Conservation (phyloP, 2,888 invertebrate genomes). For the Stegophylla sp. region DNA sequence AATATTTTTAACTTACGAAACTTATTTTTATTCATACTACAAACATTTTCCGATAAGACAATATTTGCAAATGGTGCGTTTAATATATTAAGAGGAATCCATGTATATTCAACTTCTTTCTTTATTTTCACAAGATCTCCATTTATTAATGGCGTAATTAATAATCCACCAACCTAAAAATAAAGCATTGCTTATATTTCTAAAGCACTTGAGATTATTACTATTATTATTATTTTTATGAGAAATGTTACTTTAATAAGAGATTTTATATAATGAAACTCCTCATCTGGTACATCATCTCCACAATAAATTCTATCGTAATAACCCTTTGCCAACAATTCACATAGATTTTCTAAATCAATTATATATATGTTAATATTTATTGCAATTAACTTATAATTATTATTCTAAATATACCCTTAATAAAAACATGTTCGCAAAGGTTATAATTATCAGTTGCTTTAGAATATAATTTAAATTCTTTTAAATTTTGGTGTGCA, state of each 20-base stretch:
- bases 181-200: background rate
- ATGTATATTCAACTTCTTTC: constrained; percentile 71
- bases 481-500: constrained; percentile 73
- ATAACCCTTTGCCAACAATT: constrained; percentile 69
- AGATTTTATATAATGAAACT: constrained; percentile 77
- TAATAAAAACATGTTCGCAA: constrained; percentile 79
- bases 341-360: constrained; percentile 75
- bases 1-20: constrained; percentile 66
- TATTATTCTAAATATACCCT: constrained; percentile 68
- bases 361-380: constrained; percentile 46
- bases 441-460: constrained; percentile 84
- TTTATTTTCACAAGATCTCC: constrained; percentile 78
- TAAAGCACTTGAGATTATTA: background rate
- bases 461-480: constrained; percentile 74
- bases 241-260: constrained; percentile 70
- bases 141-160: constrained; percentile 83
- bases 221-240: background rate
- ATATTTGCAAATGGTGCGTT: constrained; percentile 82
- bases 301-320: constrained; percentile 92
- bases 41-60: constrained; percentile 68
- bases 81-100: constrained; percentile 72
- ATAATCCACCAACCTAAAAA: constrained; percentile 75
- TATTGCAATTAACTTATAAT: constrained; percentile 9
- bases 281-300: constrained; percentile 78
- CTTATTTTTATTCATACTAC: constrained; percentile 64